These are phyloP conservation scores for Tipula helvola DNA, from an alignment of 2,888 invertebrate genomes.

Conservation along the genomic window DNA sequence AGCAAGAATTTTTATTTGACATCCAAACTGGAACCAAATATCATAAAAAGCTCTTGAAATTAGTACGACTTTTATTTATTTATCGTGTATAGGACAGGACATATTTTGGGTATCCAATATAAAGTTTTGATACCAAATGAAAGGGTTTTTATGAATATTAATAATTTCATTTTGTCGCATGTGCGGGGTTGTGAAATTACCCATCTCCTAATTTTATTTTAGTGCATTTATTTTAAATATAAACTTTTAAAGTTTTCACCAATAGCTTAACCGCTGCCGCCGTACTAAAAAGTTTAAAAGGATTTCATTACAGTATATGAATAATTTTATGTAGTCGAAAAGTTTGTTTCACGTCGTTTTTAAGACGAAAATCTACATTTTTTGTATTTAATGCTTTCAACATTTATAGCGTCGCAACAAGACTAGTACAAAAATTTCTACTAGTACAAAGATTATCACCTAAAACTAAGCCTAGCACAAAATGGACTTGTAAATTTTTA, in stretches of 20 bases:
- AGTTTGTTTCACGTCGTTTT: background rate
- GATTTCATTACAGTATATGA: background rate
- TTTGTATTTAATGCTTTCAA: background rate
- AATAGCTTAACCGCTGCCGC: background rate
- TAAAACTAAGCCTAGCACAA: too few species aligned
- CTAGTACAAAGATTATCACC: too few species aligned
- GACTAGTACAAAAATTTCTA: background rate
- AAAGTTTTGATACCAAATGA: background rate
- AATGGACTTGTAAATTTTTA: too few species aligned
- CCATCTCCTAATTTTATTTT: background rate
- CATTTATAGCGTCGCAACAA: background rate
- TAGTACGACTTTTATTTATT: background rate
- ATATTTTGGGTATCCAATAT: background rate
- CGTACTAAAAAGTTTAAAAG: background rate
- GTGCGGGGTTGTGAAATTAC: background rate
- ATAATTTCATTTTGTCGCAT: background rate
- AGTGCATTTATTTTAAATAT: background rate
- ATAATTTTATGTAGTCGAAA: background rate
- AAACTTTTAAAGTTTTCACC: background rate
- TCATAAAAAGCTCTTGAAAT: background rate
- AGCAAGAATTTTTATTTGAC: background rate
- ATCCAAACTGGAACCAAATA: background rate
- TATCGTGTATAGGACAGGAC: background rate
- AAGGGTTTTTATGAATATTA: background rate
- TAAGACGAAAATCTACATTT: background rate